phyloP scores from a whole-genome alignment of 2,113 vertebrate genomes.

The Podarcis cretensis region DNA sequence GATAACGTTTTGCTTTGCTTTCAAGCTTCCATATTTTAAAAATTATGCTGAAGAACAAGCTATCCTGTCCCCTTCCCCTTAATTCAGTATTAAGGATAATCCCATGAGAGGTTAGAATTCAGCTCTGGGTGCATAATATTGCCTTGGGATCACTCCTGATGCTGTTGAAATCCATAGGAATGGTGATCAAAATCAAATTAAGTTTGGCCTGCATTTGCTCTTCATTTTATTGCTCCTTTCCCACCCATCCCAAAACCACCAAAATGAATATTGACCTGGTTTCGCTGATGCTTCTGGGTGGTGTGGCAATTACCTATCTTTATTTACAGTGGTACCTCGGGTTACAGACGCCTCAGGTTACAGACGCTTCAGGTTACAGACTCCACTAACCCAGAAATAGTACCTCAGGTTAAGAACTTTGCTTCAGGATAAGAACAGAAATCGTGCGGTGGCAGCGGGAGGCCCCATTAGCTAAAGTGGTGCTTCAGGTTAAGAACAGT shows the following conservation, averaged over 20 bases:
- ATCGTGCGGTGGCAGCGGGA: too few relatives aligned
- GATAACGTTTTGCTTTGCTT: background rate
- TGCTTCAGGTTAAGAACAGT: too few relatives aligned
- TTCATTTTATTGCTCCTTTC: background rate
- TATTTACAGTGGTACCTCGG: background rate
- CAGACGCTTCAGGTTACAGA: too few relatives aligned
- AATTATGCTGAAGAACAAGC: background rate
- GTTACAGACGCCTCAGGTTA: too few relatives aligned
- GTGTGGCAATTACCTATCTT: background rate
- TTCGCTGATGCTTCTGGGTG: background rate
- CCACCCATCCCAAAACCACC: too few relatives aligned
- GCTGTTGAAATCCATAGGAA: background rate
- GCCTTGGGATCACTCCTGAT: background rate
- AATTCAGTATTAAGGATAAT: background rate
- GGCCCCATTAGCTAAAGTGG: too few relatives aligned
- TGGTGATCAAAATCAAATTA: background rate
- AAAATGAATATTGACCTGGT: background rate
- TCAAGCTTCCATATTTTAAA: too few relatives aligned
- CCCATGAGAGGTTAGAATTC: background rate
- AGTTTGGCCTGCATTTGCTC: background rate
- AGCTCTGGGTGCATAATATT: slow-evolving; percentile 2
- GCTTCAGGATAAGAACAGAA: too few relatives aligned
- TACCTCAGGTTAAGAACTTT: too few relatives aligned
- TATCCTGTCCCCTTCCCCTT: background rate
- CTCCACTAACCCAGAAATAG: too few relatives aligned